phyloP scores from a whole-genome alignment of 2,797 vertebrate genomes.

The Diceros bicornis region DNA sequence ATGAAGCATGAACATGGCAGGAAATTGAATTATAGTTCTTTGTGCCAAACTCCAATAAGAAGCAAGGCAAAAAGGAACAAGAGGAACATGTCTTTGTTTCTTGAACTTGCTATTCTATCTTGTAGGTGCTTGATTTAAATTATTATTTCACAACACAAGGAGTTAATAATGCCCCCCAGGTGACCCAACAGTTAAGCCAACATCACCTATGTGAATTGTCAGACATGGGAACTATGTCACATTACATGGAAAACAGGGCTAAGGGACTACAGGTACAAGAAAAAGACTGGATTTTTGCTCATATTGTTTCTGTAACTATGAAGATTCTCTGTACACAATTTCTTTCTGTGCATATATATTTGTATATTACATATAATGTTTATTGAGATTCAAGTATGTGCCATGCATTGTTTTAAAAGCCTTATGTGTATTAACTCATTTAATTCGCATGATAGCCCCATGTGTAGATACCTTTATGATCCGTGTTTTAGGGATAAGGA shows the following conservation, averaged over 20 bases:
- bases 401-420: neutral
- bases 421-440: neutral
- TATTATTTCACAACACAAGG: neutral
- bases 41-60: neutral
- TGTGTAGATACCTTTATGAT: neutral
- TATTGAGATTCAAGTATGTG: neutral
- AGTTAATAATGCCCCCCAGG: neutral
- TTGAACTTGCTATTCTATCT: neutral
- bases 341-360: neutral
- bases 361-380: neutral
- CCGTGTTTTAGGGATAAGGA: neutral
- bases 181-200: neutral
- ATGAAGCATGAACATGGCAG: neutral
- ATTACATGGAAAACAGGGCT: neutral
- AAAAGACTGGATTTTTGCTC: neutral
- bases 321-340: neutral
- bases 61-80: neutral
- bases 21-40: neutral
- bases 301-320: neutral
- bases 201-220: neutral
- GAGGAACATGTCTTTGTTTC: neutral
- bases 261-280: neutral
- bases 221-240: neutral
- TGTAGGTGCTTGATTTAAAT: conserved; percentile 28
- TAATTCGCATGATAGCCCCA: neutral